A percentile compares a stretch with the other conserved stretches of the same genome.
These are phyloP conservation scores for Branchinecta lindahli DNA, from an alignment of 1,140 invertebrate species.

Conservation along the genomic window DNA sequence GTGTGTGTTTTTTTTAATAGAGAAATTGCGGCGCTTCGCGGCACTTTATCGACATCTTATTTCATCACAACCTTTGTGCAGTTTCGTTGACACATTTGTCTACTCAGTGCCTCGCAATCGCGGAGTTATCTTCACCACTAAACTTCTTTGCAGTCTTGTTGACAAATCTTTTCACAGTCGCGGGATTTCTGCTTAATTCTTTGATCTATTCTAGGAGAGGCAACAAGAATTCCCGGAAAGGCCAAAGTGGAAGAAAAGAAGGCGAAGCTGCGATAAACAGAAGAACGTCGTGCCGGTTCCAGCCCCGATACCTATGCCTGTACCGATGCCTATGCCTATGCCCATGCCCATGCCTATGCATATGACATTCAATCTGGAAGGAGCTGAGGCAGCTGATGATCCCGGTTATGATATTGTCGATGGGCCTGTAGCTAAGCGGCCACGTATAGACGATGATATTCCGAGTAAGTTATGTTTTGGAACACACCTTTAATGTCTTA, in stretches of 20 bases:
- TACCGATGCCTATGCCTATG: background rate
- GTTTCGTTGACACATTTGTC: no score
- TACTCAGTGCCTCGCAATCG: no score
- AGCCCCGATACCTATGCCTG: background rate
- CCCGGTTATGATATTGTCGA: background rate
- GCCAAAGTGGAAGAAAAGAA: slow-evolving; percentile 1
- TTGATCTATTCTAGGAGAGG: background rate
- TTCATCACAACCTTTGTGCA: no score
- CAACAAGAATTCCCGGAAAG: background rate
- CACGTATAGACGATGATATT: background rate
- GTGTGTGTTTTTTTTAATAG: no score
- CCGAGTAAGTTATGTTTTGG: background rate
- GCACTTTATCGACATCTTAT: no score
- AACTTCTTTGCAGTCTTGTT: no score
- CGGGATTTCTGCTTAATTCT: no score
- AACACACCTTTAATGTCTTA: no score
- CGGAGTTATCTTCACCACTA: no score
- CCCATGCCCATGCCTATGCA: background rate
- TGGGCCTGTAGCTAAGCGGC: background rate
- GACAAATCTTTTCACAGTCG: no score
- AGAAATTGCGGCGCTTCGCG: no score
- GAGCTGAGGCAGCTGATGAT: background rate
- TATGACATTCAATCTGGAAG: background rate
- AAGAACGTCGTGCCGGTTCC: background rate
- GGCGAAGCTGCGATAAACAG: background rate